These are phyloP conservation scores for Lottia scabra DNA, from an alignment of 2,888 invertebrate species.

Conservation along the genomic window DNA sequence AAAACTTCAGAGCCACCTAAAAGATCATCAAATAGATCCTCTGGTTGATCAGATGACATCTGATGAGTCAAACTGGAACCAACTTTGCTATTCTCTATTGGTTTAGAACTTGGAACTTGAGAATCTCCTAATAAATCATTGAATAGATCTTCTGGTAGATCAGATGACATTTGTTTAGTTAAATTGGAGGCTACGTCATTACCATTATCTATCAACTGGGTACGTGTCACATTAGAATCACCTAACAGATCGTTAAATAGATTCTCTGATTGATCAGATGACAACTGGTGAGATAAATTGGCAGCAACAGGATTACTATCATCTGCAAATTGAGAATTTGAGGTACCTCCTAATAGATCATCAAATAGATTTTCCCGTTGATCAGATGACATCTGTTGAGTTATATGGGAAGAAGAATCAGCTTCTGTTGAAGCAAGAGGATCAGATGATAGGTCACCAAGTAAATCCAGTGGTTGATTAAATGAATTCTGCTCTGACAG, in stretches of 20 bases:
- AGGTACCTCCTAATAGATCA: background rate
- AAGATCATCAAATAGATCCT: background rate
- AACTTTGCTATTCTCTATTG: too few relatives aligned
- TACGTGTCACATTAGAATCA: too few relatives aligned
- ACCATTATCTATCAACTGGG: background rate
- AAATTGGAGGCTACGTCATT: constrained; percentile 17
- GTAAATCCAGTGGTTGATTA: background rate
- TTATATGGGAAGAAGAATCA: too few relatives aligned
- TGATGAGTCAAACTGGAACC: too few relatives aligned
- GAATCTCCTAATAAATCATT: background rate
- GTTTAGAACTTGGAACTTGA: too few relatives aligned
- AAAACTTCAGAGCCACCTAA: background rate
- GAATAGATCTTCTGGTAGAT: background rate
- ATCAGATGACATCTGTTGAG: constrained; percentile 6
- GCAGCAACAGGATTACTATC: constrained; percentile 14
- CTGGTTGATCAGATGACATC: background rate
- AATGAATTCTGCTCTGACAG: constrained; percentile 9
- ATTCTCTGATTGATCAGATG: background rate
- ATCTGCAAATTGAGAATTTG: too few relatives aligned
- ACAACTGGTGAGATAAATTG: constrained; percentile 9
- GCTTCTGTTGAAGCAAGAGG: too few relatives aligned
- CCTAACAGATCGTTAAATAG: background rate
- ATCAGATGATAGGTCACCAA: too few relatives aligned
- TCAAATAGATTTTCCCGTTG: background rate
- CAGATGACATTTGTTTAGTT: constrained; percentile 5